Evolutionary conservation across 2,113 vertebrate genomes (phyloP), one percentile per base, ranked within the genome.

Genomic region (Ceratotherium simum): DNA sequence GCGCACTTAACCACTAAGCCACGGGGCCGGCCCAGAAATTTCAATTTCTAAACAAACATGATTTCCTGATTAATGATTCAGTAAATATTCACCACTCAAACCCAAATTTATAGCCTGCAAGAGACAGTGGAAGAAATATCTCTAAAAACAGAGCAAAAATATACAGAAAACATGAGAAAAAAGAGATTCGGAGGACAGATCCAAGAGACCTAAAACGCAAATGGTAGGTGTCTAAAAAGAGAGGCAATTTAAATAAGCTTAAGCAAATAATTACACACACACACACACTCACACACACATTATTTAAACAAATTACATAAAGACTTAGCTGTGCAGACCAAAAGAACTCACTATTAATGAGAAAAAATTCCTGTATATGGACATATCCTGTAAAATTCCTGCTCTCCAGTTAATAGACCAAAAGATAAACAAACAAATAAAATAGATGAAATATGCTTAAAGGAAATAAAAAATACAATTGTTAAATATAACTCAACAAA

Each of bases 21-120:
- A 42, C 5, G 42, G 42, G 42, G 42, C 42, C 3, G 42, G 42
- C 42, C 42, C 42, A 42, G 25, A 33, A 73, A 20, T 21, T 64
- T 81, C 54, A 81, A 64, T 81, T 72, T 81, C 54, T 39, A 72
- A 94, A 94, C 42, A 72, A 81, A 58, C 29, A 94, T 62, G 54
- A 70, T 51, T 79, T 80, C 54, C 82, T 23, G n/a, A 54, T 65
- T 65, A 79, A 39, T 8, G 10, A 48, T 54, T 81, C 13, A 62
- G 39, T 29, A 88, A 31, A 48, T 39, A 18, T 33, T 94, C n/a
- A 89, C 79, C 25, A 72, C 25, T 62, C 73, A 94, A 80, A 60
- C 7, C 17, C 62, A 56, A 80, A 91, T 31, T 36, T 64, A n/a
- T 62, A 67, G 18, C 5, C n/a, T 48, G 42, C 31, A 64, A 87